Conservation (phyloP, 2,797 vertebrate species). For the Columba guinea region DNA sequence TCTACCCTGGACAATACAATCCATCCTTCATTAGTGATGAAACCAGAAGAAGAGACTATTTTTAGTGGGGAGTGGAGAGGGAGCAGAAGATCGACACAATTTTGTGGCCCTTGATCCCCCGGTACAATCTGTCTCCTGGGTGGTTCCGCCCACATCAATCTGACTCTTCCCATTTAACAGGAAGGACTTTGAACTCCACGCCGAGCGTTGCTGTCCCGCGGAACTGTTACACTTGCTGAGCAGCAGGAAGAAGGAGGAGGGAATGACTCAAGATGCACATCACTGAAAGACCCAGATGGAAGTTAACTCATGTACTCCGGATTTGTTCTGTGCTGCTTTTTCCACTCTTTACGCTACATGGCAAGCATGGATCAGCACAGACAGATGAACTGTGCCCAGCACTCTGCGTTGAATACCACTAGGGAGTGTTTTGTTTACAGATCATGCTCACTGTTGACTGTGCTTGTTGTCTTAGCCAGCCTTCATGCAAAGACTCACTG, state of each 20-base stretch:
- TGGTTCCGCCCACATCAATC: neutral
- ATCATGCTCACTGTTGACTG: slow-evolving; percentile 20
- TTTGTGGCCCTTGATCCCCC: slow-evolving; percentile 17
- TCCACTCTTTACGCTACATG: neutral
- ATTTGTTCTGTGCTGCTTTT: neutral
- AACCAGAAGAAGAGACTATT: slow-evolving; percentile 95
- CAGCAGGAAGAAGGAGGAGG: slow-evolving; percentile 14
- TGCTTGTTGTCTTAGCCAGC: slow-evolving; percentile 20
- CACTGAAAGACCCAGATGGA: neutral
- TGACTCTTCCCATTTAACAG: slow-evolving; percentile 42
- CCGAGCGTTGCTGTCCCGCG: neutral
- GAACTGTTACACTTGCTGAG: neutral
- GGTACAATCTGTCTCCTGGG: slow-evolving; percentile 13
- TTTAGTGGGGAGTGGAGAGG: slow-evolving; percentile 75
- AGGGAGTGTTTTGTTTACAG: slow-evolving; percentile 71
- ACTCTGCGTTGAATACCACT: slow-evolving; percentile 25
- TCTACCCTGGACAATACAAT: slow-evolving; percentile 97
- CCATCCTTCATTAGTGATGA: slow-evolving; percentile 96
- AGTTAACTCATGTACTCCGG: neutral
- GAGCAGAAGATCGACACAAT: neutral
- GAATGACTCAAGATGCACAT: neutral
- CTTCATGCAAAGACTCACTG: slow-evolving; percentile 5
- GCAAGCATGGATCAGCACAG: slow-evolving; percentile 57
- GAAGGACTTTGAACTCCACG: slow-evolving; percentile 45
- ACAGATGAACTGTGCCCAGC: slow-evolving; percentile 21